phyloP scores from a whole-genome alignment of 64 coral and sea anemone genomes.

The Catalaphyllia jardinei region DNA sequence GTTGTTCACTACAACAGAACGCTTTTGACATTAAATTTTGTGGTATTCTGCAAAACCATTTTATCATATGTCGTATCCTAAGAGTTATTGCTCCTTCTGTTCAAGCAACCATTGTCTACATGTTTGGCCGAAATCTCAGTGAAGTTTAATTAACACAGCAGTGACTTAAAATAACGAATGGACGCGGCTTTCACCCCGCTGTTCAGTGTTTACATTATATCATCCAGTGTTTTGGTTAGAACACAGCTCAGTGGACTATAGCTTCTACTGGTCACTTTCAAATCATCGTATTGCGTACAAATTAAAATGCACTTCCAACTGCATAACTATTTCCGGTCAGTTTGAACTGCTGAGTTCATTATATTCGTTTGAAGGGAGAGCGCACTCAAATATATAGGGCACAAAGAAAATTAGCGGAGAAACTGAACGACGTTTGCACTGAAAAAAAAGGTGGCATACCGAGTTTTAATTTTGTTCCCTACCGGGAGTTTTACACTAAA shows the following conservation, averaged over 20 bases:
- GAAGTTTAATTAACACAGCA: neutral
- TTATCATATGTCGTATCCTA: no score
- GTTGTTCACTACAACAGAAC: no score
- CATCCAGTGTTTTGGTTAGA: neutral
- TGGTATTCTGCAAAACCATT: no score
- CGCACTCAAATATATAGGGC: neutral
- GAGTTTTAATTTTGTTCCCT: neutral
- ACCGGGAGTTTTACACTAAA: conserved; percentile 4
- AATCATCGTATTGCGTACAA: no score
- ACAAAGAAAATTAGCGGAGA: neutral
- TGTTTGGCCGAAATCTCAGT: no score
- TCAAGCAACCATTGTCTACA: no score
- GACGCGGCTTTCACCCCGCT: neutral
- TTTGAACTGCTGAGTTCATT: neutral
- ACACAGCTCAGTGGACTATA: no score
- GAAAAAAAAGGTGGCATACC: neutral
- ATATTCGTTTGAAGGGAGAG: neutral
- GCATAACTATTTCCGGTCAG: neutral
- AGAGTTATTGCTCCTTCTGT: no score
- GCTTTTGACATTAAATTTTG: no score
- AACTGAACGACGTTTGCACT: neutral
- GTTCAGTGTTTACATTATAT: neutral
- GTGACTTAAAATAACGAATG: neutral
- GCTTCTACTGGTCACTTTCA: no score
- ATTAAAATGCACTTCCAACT: neutral